Evolutionary conservation across 1,140 invertebrate species (phyloP).

Genomic region (Macrobrachium rosenbergii): DNA sequence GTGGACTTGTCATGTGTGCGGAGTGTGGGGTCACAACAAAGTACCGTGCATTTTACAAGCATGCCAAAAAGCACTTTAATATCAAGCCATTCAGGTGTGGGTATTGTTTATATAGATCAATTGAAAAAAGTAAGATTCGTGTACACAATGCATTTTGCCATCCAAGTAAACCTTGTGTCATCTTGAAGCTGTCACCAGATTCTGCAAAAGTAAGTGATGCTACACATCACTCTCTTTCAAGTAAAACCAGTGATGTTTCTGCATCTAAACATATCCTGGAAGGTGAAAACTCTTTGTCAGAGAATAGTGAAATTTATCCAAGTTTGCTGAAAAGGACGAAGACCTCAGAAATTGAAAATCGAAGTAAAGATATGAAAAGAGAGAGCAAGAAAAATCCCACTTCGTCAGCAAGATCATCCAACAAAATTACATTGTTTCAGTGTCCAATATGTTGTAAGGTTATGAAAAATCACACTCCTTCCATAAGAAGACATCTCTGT

Average conservation of each 20-base stretch:
- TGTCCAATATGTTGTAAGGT: constrained; percentile 37
- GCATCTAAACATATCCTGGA: neutral
- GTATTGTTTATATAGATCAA: constrained; percentile 48
- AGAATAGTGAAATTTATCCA: no score
- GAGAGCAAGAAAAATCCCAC: neutral
- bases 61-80: constrained; percentile 46
- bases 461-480: constrained; percentile 34
- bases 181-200: constrained; percentile 45
- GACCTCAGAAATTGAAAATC: neutral
- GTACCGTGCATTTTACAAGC: constrained; percentile 47
- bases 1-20: constrained; percentile 29
- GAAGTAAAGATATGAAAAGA: neutral
- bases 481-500: constrained; percentile 35
- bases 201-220: neutral
- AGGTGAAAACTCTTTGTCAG: neutral
- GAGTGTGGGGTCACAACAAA: constrained; percentile 39
- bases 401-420: neutral
- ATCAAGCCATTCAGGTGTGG: constrained; percentile 50
- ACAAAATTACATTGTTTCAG: constrained; percentile 9
- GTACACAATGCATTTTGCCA: constrained; percentile 48
- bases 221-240: neutral
- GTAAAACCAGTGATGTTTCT: neutral
- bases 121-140: constrained; percentile 51
- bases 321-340: no score
- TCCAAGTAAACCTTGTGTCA: constrained; percentile 19